A percentile compares a stretch with the other conserved stretches of the same genome.
Conservation (phyloP, 2,888 invertebrate genomes). For the Apamea monoglypha region DNA sequence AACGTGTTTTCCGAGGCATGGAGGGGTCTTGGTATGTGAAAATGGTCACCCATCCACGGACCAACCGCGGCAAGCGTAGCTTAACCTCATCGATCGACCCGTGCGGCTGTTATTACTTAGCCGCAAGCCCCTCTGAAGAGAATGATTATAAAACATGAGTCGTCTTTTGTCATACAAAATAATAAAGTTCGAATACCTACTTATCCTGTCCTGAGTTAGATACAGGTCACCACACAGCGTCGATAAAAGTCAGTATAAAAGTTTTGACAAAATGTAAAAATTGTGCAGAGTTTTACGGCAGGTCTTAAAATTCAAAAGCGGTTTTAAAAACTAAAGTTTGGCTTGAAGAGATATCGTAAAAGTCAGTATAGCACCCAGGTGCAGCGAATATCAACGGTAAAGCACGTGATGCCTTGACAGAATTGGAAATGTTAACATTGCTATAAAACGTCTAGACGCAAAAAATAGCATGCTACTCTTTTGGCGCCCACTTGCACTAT, state of each 20-base stretch:
- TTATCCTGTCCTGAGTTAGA: background rate
- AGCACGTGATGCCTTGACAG: slow-evolving; percentile 57
- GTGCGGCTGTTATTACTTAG: too few relatives aligned
- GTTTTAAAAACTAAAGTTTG: slow-evolving; percentile 46
- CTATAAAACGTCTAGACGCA: slow-evolving; percentile 74
- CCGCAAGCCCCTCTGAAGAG: too few relatives aligned
- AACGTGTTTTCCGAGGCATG: too few relatives aligned
- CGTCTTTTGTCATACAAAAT: background rate
- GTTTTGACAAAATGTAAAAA: slow-evolving; percentile 27
- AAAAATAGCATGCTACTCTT: slow-evolving; percentile 69
- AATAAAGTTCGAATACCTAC: background rate
- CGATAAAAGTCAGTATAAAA: slow-evolving; percentile 19
- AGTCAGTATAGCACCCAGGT: slow-evolving; percentile 46
- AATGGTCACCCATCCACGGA: too few relatives aligned
- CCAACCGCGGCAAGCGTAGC: too few relatives aligned
- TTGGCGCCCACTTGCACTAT: slow-evolving; percentile 74
- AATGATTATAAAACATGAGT: background rate
- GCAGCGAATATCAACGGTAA: slow-evolving; percentile 46
- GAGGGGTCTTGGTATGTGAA: too few relatives aligned
- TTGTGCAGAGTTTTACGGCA: slow-evolving; percentile 32
- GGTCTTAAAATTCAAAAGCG: slow-evolving; percentile 48
- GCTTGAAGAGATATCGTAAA: slow-evolving; percentile 49
- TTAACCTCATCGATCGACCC: too few relatives aligned
- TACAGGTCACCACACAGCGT: slow-evolving; percentile 12
- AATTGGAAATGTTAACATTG: slow-evolving; percentile 67